phyloP scores from a whole-genome alignment of 2,797 vertebrate genomes.

The Odontamblyopus rebecca region DNA sequence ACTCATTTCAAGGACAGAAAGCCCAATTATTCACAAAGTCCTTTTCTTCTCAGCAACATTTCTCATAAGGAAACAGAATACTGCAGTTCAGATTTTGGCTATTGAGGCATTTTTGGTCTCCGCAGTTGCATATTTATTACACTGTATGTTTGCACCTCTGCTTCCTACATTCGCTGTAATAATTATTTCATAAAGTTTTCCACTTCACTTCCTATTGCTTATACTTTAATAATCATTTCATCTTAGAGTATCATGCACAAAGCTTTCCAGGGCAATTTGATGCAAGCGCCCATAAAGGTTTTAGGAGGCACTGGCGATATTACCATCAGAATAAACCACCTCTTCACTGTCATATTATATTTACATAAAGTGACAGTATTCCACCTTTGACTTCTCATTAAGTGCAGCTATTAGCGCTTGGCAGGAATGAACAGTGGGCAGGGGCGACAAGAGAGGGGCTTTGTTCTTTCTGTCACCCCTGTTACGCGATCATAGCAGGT shows the following conservation, averaged over 20 bases:
- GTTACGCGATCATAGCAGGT: constrained; percentile 36
- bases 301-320: constrained; percentile 43
- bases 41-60: not conserved
- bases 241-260: constrained; percentile 56
- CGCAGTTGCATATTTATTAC: not conserved
- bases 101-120: not conserved
- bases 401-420: constrained; percentile 48
- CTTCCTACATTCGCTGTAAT: not conserved
- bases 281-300: constrained; percentile 46
- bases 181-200: not conserved
- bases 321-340: constrained; percentile 48
- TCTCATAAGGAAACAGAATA: constrained; percentile 1
- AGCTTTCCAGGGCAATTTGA: constrained; percentile 53
- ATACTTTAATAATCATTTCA: constrained; percentile 41
- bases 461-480: constrained; percentile 42
- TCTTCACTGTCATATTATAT: constrained; percentile 59
- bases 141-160: not conserved
- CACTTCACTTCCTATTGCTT: too few relatives aligned
- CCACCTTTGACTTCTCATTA: constrained; percentile 63
- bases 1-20: constrained; percentile 15
- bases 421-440: constrained; percentile 34
- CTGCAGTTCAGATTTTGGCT: too few relatives aligned
- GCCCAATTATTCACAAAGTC: constrained; percentile 11
- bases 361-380: constrained; percentile 62
- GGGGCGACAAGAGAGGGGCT: constrained; percentile 45